Percentiles rank a stretch among this genome's conserved stretches.
phyloP scores from a whole-genome alignment of 2,888 invertebrate species.

The Drosophila subquinaria region DNA sequence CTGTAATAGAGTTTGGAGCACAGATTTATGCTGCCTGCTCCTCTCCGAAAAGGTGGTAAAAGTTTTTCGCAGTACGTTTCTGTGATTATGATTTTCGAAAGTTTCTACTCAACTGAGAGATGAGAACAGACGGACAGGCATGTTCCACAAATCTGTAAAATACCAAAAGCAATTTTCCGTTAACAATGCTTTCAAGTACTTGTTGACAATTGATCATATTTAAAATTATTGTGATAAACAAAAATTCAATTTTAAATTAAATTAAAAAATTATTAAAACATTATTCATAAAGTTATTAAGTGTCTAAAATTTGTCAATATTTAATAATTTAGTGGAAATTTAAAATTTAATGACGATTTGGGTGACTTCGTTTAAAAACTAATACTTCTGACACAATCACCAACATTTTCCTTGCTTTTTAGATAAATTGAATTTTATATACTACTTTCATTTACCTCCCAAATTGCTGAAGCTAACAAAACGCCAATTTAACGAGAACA shows the following conservation, averaged over 20 bases:
- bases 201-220: neutral
- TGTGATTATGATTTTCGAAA: conserved; percentile 57
- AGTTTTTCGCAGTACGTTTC: conserved; percentile 33
- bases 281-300: too few species aligned
- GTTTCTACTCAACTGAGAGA: conserved; percentile 29
- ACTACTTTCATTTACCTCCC: neutral
- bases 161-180: too few species aligned
- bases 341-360: too few species aligned
- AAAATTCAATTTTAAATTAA: too few species aligned
- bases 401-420: too few species aligned
- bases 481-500: neutral
- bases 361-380: too few species aligned
- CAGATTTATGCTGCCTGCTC: conserved; percentile 38
- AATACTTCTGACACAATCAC: too few species aligned
- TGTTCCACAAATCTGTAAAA: too few species aligned
- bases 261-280: neutral
- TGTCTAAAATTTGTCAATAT: too few species aligned
- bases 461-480: neutral
- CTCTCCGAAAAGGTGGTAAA: conserved; percentile 16
- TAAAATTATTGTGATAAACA: neutral
- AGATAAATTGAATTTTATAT: too few species aligned
- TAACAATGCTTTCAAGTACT: too few species aligned
- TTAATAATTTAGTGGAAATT: too few species aligned
- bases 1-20: conserved; percentile 31
- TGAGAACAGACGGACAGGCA: neutral